Evolutionary conservation across 1,140 invertebrate species (phyloP), one percentile per base, ranked within the genome.

Genomic region (Atta texana): DNA sequence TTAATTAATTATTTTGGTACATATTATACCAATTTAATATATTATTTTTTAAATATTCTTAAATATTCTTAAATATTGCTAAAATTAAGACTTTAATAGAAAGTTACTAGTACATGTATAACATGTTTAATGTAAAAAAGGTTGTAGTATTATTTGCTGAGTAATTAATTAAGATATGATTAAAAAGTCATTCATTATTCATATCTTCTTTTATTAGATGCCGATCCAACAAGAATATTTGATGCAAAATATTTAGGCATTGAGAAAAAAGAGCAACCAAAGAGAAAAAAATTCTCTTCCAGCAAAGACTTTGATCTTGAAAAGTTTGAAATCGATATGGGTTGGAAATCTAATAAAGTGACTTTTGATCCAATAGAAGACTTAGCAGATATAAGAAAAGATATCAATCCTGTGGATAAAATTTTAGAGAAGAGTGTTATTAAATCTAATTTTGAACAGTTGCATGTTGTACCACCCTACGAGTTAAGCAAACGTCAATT

Each of bases 371-470:
- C 1, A 51, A 72, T 0, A 49, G 55, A 49, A 31, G 39, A 59
- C 4, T 1, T 55, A 82, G 66, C 77, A 10, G n/a, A n/a, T 57
- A 91, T 69, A 44, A 74, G n/a, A 14, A 57, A 93, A 24, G 89
- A 92, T 18, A 6, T 94, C 1, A 88, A 86, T 39, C 51, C 92
- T 6, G 0, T 93, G 8, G 86, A 92, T 0, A 64, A 93, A 82
- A 92, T 96, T 85, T 94, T 97, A 94, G 92, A 96, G 87, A 97
- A 97, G 78, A 97, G 97, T 51, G 96, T 97, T 10, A 92, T 97
- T 4, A 95, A 95, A 53, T 95, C 96, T 10, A 97, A 96, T 34
- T 96, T 97, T 91, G 97, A 98, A 91, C 96, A 96, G 91, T 89
- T 96, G 31, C 95, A 97, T 74, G 90, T 93, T 28, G 92, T 98